Evolutionary conservation across 2,797 vertebrate species (phyloP).

Genomic region (Allenopithecus nigroviridis): DNA sequence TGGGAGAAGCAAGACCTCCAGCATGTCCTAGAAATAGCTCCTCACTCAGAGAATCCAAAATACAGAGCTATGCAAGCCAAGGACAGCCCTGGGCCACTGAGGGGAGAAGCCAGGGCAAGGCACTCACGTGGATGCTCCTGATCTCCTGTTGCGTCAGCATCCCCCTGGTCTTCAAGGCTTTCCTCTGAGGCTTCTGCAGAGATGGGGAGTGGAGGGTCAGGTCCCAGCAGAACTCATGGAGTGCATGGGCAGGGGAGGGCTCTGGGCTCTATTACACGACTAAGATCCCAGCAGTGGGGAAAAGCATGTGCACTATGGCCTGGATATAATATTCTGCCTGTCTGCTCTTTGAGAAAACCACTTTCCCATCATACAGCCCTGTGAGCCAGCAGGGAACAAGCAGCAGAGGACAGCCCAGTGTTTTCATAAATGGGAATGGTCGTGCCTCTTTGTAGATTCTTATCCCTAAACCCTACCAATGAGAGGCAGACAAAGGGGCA

Average conservation of each 20-base stretch:
- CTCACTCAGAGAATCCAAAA: background rate
- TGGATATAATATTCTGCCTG: background rate
- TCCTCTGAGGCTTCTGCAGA: slow-evolving; percentile 90
- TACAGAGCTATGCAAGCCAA: background rate
- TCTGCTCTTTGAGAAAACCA: background rate
- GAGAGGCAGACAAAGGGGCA: background rate
- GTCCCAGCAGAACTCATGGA: background rate
- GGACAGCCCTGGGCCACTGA: background rate
- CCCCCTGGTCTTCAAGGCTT: slow-evolving; percentile 90
- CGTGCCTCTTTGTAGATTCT: background rate
- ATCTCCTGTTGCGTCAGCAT: slow-evolving; percentile 93
- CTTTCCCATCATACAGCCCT: background rate
- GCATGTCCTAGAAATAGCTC: background rate
- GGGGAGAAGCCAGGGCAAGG: background rate
- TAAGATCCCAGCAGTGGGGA: background rate
- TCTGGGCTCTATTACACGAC: background rate
- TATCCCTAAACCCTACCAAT: background rate
- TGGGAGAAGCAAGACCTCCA: background rate
- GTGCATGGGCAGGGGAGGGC: background rate
- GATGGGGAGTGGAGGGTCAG: slow-evolving; percentile 47
- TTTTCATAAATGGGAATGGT: background rate
- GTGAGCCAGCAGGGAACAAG: background rate
- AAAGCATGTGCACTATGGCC: background rate
- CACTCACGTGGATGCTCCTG: slow-evolving; percentile 93
- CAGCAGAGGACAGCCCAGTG: background rate